Evolutionary conservation across 2,888 invertebrate genomes (phyloP).

Genomic region (Heliconius erato): DNA sequence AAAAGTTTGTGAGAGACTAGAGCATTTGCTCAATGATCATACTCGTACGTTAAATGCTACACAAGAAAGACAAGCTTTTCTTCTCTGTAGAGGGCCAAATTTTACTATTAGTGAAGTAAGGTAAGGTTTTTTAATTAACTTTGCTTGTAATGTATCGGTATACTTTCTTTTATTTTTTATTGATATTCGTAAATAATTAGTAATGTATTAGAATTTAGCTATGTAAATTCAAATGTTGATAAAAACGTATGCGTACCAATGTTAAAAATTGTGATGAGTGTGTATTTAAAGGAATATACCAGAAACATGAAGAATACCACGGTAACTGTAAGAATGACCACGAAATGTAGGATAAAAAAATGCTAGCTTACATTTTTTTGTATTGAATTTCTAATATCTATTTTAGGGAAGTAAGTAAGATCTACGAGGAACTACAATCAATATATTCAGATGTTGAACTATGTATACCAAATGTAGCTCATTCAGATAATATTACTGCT

Average conservation of each 20-base stretch:
- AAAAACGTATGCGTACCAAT: no score
- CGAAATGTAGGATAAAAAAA: neutral
- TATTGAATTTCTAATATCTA: neutral
- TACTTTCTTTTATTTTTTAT: no score
- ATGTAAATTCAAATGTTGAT: no score
- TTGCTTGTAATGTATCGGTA: neutral
- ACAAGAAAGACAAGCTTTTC: slow-evolving; percentile 83
- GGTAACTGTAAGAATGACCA: no score
- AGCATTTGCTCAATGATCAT: slow-evolving; percentile 57
- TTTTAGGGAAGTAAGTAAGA: slow-evolving; percentile 75
- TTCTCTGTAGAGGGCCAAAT: slow-evolving; percentile 88
- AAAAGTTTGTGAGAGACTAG: slow-evolving; percentile 63
- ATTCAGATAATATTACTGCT: slow-evolving; percentile 58
- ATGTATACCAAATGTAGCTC: slow-evolving; percentile 73
- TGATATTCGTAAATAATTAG: no score
- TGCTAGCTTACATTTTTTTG: neutral
- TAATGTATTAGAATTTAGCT: no score
- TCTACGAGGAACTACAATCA: slow-evolving; percentile 84
- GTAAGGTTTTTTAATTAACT: slow-evolving; percentile 66
- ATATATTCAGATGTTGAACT: slow-evolving; percentile 86
- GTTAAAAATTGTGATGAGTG: no score
- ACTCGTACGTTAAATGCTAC: slow-evolving; percentile 65
- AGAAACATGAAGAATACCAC: no score
- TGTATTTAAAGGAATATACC: no score
- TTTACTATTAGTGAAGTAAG: slow-evolving; percentile 84